Conservation (phyloP, 2,113 vertebrate species). For the Lepidothrix coronata region DNA sequence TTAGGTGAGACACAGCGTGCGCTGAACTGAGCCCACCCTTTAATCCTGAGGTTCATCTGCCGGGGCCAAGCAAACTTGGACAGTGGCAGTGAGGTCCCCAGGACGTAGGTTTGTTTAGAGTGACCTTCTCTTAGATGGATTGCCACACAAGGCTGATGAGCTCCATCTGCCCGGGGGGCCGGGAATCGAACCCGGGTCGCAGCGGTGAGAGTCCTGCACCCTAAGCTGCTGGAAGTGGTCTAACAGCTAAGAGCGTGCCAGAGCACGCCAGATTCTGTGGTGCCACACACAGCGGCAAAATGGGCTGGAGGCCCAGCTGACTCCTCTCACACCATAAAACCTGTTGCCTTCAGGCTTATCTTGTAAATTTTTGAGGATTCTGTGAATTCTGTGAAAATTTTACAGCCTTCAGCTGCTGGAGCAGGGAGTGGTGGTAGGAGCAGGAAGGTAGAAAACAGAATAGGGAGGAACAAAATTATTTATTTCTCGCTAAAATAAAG, state of each 20-base stretch:
- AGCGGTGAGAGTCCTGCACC: no score
- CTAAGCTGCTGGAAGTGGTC: not conserved
- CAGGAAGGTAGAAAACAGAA: not conserved
- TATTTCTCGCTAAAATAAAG: not conserved
- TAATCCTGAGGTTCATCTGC: no score
- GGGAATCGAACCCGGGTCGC: no score
- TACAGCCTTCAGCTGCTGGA: not conserved
- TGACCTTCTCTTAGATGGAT: no score
- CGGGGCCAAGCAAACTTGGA: no score
- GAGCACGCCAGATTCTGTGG: rapidly evolving
- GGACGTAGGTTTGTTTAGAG: no score
- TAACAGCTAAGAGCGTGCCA: not conserved
- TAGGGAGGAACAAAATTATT: not conserved
- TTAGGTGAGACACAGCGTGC: no score
- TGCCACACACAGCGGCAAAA: rapidly evolving
- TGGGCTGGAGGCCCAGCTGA: not conserved
- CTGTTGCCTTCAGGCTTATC: not conserved
- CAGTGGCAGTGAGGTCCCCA: no score
- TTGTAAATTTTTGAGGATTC: not conserved
- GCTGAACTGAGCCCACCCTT: no score
- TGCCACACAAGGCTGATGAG: no score
- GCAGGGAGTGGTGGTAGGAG: not conserved
- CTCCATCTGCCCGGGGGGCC: no score
- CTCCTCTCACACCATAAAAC: not conserved
- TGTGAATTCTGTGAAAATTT: not conserved